Evolutionary conservation across 2,113 vertebrate genomes (phyloP).

Genomic region (Cromileptes altivelis): DNA sequence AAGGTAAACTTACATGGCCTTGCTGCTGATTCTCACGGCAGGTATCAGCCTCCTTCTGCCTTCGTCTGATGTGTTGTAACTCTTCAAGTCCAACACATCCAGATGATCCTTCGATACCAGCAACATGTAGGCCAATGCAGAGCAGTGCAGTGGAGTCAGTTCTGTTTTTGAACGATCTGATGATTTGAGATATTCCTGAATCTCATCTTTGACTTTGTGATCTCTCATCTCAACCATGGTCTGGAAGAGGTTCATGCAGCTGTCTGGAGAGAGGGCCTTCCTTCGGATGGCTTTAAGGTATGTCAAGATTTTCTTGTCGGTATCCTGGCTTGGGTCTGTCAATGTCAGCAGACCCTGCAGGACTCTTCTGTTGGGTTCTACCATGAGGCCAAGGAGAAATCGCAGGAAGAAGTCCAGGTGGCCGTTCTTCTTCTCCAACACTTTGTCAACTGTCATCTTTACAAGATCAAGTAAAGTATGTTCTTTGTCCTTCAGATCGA

Average conservation of each 20-base stretch:
- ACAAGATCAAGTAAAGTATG: constrained; percentile 49
- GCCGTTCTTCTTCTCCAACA: constrained; percentile 52
- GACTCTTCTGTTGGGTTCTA: constrained; percentile 40
- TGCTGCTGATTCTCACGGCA: constrained; percentile 70
- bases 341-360: constrained; percentile 51
- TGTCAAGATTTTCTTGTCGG: constrained; percentile 52
- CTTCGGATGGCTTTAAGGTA: constrained; percentile 64
- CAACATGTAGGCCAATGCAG: constrained; percentile 73
- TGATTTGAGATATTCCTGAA: constrained; percentile 58
- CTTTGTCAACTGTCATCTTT: constrained; percentile 62
- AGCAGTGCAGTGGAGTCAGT: constrained; percentile 66
- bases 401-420: constrained; percentile 64
- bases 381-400: constrained; percentile 66
- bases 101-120: constrained; percentile 50
- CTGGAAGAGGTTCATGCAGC: constrained; percentile 69
- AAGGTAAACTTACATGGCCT: constrained; percentile 61
- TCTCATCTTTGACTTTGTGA: constrained; percentile 66
- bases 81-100: constrained; percentile 61
- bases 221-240: constrained; percentile 77
- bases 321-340: constrained; percentile 36
- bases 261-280: constrained; percentile 55
- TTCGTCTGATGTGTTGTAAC: constrained; percentile 63
- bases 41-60: constrained; percentile 73
- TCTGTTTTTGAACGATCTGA: not conserved
- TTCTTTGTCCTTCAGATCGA: constrained; percentile 34